Conservation (phyloP, 2,797 vertebrate species). For the Sebastes matsubarae region DNA sequence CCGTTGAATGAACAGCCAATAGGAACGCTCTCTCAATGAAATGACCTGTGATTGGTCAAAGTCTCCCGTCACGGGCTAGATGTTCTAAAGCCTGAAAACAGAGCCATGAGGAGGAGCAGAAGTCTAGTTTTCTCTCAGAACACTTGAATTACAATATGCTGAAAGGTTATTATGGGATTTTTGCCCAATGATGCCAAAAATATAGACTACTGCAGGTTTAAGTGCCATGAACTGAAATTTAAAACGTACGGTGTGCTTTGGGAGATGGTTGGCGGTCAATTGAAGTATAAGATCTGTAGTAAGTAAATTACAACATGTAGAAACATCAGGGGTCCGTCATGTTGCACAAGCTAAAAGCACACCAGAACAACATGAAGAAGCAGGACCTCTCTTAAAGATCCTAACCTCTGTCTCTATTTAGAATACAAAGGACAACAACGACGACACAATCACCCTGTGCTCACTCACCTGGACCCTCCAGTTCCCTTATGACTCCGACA, state of each 20-base stretch:
- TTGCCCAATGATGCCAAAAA: too few species aligned
- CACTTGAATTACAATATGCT: too few species aligned
- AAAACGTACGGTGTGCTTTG: background rate
- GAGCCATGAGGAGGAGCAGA: too few species aligned
- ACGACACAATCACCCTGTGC: slow-evolving; percentile 58
- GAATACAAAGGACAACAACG: slow-evolving; percentile 53
- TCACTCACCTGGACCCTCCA: slow-evolving; percentile 89
- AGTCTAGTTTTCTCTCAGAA: too few species aligned
- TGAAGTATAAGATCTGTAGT: background rate
- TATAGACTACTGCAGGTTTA: too few species aligned
- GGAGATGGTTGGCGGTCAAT: background rate
- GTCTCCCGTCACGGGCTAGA: too few species aligned
- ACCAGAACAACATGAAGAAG: background rate
- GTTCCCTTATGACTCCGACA: slow-evolving; percentile 89
- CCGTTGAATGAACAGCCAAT: too few species aligned
- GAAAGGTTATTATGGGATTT: too few species aligned
- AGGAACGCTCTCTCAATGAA: too few species aligned
- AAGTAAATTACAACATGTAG: background rate
- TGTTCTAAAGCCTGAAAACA: too few species aligned
- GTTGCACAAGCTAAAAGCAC: background rate
- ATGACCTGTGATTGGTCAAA: too few species aligned
- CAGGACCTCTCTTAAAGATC: background rate
- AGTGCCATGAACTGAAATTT: background rate
- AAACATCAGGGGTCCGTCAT: background rate
- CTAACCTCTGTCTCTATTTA: slow-evolving; percentile 29